A percentile compares a stretch with the other conserved stretches of the same genome.
These are phyloP conservation scores for Hirtodrosophila alboralis DNA, from an alignment of 2,888 invertebrate genomes.

Conservation along the genomic window DNA sequence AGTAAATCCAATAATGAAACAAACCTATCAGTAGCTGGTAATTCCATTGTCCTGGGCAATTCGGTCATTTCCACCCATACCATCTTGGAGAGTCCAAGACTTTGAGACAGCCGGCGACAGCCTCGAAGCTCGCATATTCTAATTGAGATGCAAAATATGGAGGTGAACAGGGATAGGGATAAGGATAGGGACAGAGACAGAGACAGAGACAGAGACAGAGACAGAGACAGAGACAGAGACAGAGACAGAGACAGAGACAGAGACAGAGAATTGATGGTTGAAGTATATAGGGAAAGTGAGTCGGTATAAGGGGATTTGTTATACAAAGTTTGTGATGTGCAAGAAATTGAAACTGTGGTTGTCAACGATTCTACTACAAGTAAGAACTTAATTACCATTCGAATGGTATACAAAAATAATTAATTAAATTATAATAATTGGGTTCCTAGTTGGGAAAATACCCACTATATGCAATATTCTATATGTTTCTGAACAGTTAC, in stretches of 20 bases:
- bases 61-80: slow-evolving; percentile 77
- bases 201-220: background rate
- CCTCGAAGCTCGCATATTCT: slow-evolving; percentile 1
- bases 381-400: slow-evolving; percentile 37
- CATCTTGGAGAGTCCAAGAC: slow-evolving; percentile 76
- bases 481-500: slow-evolving; percentile 9
- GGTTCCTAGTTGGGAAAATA: slow-evolving; percentile 13
- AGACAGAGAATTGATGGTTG: background rate
- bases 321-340: slow-evolving; percentile 61
- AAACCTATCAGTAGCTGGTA: slow-evolving; percentile 72
- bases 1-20: slow-evolving; percentile 61
- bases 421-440: slow-evolving; percentile 1
- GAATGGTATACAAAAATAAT: slow-evolving; percentile 8
- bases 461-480: background rate
- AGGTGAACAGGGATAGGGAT: slow-evolving; percentile 4
- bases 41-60: slow-evolving; percentile 78
- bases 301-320: slow-evolving; percentile 47
- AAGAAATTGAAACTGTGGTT: slow-evolving; percentile 71
- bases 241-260: background rate
- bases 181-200: background rate
- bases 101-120: slow-evolving; percentile 62
- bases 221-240: background rate
- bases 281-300: slow-evolving; percentile 52
- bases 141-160: slow-evolving; percentile 5
- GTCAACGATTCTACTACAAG: slow-evolving; percentile 64